Evolutionary conservation across 2,797 vertebrate species (phyloP).

Genomic region (Tokudaia muenninki): DNA sequence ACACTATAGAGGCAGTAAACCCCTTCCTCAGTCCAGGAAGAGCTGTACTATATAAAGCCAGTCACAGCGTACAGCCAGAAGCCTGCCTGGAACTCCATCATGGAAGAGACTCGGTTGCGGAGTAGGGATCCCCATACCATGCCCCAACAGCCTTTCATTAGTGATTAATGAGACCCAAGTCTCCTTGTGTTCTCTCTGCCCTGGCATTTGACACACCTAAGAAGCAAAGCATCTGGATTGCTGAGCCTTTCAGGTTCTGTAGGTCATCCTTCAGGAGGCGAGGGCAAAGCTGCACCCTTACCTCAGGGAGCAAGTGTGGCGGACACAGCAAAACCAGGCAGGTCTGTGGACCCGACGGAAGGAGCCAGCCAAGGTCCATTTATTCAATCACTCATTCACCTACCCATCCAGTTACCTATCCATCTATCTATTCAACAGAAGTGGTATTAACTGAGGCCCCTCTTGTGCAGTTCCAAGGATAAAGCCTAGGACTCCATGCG

Average conservation of each 20-base stretch:
- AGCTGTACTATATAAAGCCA: neutral
- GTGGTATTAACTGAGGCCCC: neutral
- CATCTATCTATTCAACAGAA: neutral
- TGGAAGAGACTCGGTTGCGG: neutral
- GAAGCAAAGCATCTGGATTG: neutral
- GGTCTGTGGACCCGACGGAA: neutral
- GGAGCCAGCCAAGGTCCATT: neutral
- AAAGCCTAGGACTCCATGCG: too few relatives aligned
- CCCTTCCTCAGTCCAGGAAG: neutral
- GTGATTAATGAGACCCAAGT: neutral
- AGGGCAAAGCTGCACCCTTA: neutral
- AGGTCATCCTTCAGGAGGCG: neutral
- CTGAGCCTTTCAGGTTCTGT: neutral
- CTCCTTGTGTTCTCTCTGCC: slow-evolving; percentile 33
- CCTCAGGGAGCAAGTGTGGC: neutral
- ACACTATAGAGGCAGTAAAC: neutral
- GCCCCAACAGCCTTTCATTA: neutral
- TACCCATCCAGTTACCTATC: neutral
- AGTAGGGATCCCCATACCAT: neutral
- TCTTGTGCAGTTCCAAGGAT: neutral
- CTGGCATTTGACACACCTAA: neutral
- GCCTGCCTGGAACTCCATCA: neutral
- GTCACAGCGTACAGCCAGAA: neutral
- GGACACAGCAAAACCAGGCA: neutral
- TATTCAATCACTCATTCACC: neutral